A percentile compares a stretch with the other conserved stretches of the same genome.
phyloP scores from a whole-genome alignment of 1,140 invertebrate genomes.

The Armadillidium nasatum region DNA sequence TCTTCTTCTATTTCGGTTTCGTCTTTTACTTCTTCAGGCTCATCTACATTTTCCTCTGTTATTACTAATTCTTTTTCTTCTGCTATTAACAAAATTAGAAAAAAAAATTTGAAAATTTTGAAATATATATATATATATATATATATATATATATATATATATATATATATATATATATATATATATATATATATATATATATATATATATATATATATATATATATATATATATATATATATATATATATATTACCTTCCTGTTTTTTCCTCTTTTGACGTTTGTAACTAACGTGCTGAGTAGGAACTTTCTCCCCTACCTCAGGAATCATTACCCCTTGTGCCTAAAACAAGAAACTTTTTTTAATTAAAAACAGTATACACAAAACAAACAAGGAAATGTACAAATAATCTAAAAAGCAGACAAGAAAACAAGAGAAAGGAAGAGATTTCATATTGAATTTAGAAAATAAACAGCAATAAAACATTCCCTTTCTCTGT shows the following conservation, averaged over 20 bases:
- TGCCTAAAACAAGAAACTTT: conserved; percentile 30
- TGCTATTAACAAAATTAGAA: neutral
- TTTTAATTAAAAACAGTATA: conserved; percentile 45
- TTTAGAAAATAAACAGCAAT: neutral
- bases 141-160: too few relatives aligned
- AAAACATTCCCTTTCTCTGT: neutral
- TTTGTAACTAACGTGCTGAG: conserved; percentile 68
- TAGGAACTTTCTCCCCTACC: conserved; percentile 60
- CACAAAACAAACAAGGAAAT: conserved; percentile 16
- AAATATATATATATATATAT: too few relatives aligned
- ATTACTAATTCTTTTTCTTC: neutral
- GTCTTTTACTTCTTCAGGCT: conserved; percentile 41
- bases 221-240: too few relatives aligned
- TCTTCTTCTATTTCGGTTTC: conserved; percentile 40
- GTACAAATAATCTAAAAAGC: conserved; percentile 40
- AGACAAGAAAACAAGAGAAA: neutral
- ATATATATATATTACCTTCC: neutral
- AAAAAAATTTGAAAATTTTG: too few relatives aligned
- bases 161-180: too few relatives aligned
- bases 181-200: too few relatives aligned
- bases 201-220: too few relatives aligned
- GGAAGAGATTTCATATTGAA: neutral
- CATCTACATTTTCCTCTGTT: conserved; percentile 37
- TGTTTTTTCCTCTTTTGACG: conserved; percentile 60
- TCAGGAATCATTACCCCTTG: conserved; percentile 58